Evolutionary conservation across 2,797 vertebrate species (phyloP).

Genomic region (Benthosema pterotum): DNA sequence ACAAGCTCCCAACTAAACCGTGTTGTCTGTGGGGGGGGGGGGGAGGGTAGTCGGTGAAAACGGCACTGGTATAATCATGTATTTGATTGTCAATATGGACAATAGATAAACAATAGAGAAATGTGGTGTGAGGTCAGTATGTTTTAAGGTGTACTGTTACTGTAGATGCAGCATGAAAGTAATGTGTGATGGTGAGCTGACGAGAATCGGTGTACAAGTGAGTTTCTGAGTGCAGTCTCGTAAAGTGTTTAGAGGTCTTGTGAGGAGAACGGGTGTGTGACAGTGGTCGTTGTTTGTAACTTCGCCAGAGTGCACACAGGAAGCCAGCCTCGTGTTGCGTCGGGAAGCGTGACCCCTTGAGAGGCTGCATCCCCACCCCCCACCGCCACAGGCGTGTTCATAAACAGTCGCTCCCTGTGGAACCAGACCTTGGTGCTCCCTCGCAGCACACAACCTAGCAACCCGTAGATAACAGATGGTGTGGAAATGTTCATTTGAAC

Average conservation of each 20-base stretch:
- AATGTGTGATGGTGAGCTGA: too few relatives aligned
- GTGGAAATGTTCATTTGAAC: constrained; percentile 1
- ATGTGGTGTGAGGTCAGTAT: too few relatives aligned
- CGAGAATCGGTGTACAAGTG: neutral
- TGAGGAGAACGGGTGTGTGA: neutral
- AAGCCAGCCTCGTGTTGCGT: constrained; percentile 13
- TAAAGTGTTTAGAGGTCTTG: neutral
- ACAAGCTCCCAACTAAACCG: too few relatives aligned
- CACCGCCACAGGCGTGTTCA: constrained; percentile 28
- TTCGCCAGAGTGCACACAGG: neutral
- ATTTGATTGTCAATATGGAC: neutral
- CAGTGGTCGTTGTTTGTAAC: constrained; percentile 29
- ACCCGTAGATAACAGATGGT: constrained; percentile 28
- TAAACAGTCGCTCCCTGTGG: constrained; percentile 44
- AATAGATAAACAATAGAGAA: too few relatives aligned
- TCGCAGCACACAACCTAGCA: constrained; percentile 12
- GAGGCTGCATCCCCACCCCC: constrained; percentile 11
- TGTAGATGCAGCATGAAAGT: too few relatives aligned
- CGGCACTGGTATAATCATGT: too few relatives aligned
- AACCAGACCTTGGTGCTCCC: constrained; percentile 3
- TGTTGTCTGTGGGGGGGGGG: too few relatives aligned
- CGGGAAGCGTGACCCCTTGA: constrained; percentile 28
- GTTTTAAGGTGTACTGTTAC: too few relatives aligned
- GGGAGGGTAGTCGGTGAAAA: too few relatives aligned
- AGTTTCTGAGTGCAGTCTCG: neutral